Base-by-base conservation (phyloP, 2,888 invertebrate genomes). In the Malachius bipustulatus region DNA sequence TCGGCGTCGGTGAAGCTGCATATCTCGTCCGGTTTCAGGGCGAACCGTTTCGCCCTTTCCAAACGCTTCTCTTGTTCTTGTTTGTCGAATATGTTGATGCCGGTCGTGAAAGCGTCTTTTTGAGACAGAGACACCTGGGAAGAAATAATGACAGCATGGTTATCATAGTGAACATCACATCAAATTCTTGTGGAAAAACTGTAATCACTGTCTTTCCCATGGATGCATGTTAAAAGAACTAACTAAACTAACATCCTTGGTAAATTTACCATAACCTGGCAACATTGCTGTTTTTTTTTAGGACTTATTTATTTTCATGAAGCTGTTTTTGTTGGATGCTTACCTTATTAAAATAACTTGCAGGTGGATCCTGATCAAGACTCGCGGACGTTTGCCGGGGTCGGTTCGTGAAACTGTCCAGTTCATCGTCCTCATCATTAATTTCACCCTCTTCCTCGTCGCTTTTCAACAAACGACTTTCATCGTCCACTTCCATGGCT, bases 11-110 rank as follows among this genome's bases (percentile, higher is more conserved):
- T 58, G 30, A 64, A 54, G 9, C 51, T 56, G 38, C 59, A 59
- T 4, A 54, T 48, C 47, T 68, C 64, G 2, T 60, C 56, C 0
- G 60, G 58, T 36, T 59, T 62, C 26, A 73, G 48, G 4, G 70
- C 69, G 59, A 75, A 75, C 28, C 74, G 60, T 46, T 67, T 69
- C 0, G 73, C 73, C 45, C 74, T 56, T 44, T 70, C 69, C 46
- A 65, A 61, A 41, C 67, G 60, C 49, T 71, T 72, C 16, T 61
- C 57, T 46, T 65, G 62, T 38, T 66, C 68, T 46, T 70, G 61
- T 42, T 63, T 59, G 33, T 64, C 62, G 33, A 69, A 67, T 38
- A 67, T 63, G 44, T 69, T 62, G 13, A 68, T 59, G 9, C 66
- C 69, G 2, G 68, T 67, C 9, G 60, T 54, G 44, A 69, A 67